Evolutionary conservation across 2,113 vertebrate species (phyloP), one percentile per base, ranked within the genome.

Genomic region (Nipponia nippon): DNA sequence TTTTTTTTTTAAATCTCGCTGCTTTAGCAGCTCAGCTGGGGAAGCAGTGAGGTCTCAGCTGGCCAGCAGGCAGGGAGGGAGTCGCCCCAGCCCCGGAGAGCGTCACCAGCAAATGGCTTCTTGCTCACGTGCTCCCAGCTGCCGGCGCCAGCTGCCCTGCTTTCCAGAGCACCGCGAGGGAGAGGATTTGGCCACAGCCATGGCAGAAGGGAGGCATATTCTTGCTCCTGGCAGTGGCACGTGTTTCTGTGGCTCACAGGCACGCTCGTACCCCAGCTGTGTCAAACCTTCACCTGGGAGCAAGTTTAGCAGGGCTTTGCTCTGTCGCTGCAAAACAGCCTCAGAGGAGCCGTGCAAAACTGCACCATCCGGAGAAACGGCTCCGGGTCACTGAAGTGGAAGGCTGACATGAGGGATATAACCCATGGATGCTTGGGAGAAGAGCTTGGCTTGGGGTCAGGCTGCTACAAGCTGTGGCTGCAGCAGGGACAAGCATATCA

Each of bases 191-290:
- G 62, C 40, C 3, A 2, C 36, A 63, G 66, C 82, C 32, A 3
- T 4, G 17, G 58, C 46, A 86, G 58, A 81, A 80, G 49, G 76
- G 46, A 73, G 71, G 42, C 67, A 26, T 2, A 5, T 22, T 34
- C 75, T 40, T 62, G 27, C 29, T 62, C 50, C 59, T 32, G 27
- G 32, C 56, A 21, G 38, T 1, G 34, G 25, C 12, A 13, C 0
- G 0, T 40, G 38, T 50, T 71, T 59, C 58, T 52, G 56, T 47
- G 82, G 85, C 49, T 65, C 47, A 61, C 25, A 7, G 86, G n/a
- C 25, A 6, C 0, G 0, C 29, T 80, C 9, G 0, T 20, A 29
- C 25, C 32, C 38, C 2, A 2, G 38, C 65, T 9, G 2, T 30
- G 53, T 8, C 71, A 88, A 20, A n/a, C 58, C 86, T 42, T 61